Base-by-base conservation (phyloP, 2,888 invertebrate genomes). In the Drosophila atroscutellata region DNA sequence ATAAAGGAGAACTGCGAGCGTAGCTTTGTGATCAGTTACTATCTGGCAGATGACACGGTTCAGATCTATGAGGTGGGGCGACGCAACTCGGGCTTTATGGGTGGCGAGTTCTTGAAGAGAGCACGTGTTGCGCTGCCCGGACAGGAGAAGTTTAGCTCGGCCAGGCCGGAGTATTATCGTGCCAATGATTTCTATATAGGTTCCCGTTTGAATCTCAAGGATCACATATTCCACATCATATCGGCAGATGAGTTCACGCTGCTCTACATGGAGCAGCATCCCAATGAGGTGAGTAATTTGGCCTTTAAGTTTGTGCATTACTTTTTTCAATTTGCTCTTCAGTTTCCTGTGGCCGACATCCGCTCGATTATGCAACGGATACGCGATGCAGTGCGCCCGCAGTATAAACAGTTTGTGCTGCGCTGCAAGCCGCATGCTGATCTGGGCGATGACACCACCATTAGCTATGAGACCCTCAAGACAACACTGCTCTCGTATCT, bases 201-300 rank as follows among this genome's bases (percentile, higher is more conserved):
- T 2, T 96, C 97, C 28, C 95, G 95, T 51, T 88, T 98, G 51
- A 95, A 95, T 47, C 94, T 98, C 24, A 96, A 96, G 91, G 95
- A 95, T 78, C 97, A 97, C 89, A 93, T 95, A 54, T 98, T 98
- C 92, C 93, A 96, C 55, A 94, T 99, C 36, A 94, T 95, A 1
- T 95, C 95, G 2, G 97, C 98, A 2, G 98, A 99, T 91, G 96
- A 97, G 89, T 98, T 97, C 90, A 97, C 97, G 0, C 93, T 98
- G 57, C 94, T 96, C 50, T 98, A 97, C 90, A 96, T 98, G 98
- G 98, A 98, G 92, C 91, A 96, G 9, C 94, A 97, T 92, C 94
- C 95, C 64, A 93, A 95, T 65, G 95, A 97, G 94, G 97, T 97
- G 11, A 90, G 83, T 8, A 4, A 24, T 45, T 13, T 20, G 7